Conservation (phyloP, 2,113 vertebrate species). For the Apodemus sylvaticus region DNA sequence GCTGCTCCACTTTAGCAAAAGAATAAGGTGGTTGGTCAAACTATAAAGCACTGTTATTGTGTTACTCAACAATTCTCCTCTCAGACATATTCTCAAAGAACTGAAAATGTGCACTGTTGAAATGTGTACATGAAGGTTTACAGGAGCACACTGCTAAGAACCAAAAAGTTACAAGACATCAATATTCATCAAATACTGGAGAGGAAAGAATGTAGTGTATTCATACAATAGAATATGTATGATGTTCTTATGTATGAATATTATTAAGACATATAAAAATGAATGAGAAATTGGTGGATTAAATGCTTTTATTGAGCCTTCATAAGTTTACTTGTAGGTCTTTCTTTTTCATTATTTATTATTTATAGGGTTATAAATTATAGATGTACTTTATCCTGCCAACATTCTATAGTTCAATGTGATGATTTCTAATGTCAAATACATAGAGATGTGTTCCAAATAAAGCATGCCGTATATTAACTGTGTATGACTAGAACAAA, state of each 20-base stretch:
- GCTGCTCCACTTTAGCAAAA: neutral
- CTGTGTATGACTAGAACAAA: neutral
- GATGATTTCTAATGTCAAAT: neutral
- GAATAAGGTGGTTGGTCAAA: neutral
- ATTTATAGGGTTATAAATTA: neutral
- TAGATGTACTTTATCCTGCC: neutral
- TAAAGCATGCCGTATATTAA: neutral
- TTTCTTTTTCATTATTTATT: neutral
- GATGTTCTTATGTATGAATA: neutral
- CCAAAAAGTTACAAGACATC: neutral
- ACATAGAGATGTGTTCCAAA: neutral
- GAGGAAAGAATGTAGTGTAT: neutral
- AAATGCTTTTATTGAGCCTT: neutral
- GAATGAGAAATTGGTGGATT: neutral
- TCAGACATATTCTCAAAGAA: neutral
- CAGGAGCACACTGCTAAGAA: neutral
- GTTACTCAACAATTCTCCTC: neutral
- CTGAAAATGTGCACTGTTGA: neutral
- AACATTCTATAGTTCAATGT: neutral
- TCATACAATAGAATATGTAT: neutral
- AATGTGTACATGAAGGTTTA: neutral
- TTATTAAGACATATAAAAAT: neutral
- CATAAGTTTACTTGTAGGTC: neutral
- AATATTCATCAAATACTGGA: neutral
- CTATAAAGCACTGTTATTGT: neutral